Evolutionary conservation across 2,113 vertebrate genomes (phyloP), one percentile per base, ranked within the genome.

Genomic region (Oostethus manadensis): DNA sequence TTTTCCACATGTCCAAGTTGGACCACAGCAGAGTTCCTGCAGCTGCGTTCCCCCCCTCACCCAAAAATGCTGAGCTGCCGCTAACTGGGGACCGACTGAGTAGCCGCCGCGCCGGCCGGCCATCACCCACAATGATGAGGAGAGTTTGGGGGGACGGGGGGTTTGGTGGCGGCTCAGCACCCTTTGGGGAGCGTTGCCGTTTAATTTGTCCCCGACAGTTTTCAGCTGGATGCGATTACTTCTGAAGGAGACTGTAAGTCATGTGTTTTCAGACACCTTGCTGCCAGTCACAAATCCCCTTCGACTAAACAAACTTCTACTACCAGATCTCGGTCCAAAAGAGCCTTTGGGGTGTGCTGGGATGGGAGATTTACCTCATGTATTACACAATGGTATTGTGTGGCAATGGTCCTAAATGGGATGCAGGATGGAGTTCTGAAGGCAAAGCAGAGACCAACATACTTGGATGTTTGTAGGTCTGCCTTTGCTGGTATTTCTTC

Each of bases 31-130:
- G 47, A 72, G 64, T 58, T 81, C 70, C 68, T 62, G 70, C 83
- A 77, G 82, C 76, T 78, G 81, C 64, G 68, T 17, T 22, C 58
- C 50, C 47, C 38, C 38, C 13, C 13, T 2, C 10, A 13, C 10
- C 2, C 10, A 42, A 68, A 77, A 69, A 57, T 47, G 58, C 74
- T 71, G 79, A 82, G 72, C 78, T 77, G 69, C 71, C 71, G 72
- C 78, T 78, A 78, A 85, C 70, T 45, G 17, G 73, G 72, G 74
- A 74, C 79, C 81, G 80, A 26, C 70, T 50, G 58, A 64, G 70
- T 40, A 17, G 58, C 21, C 68, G 53, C 66, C 78, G 67, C 79
- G 81, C 79, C 73, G 75, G 56, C 43, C 64, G 33, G 70, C 79
- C 79, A 73, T 78, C 70, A 76, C 68, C 62, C 74, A 72, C 61